Evolutionary conservation across 2,113 vertebrate species (phyloP).

Genomic region (Hirundichthys speculiger): DNA sequence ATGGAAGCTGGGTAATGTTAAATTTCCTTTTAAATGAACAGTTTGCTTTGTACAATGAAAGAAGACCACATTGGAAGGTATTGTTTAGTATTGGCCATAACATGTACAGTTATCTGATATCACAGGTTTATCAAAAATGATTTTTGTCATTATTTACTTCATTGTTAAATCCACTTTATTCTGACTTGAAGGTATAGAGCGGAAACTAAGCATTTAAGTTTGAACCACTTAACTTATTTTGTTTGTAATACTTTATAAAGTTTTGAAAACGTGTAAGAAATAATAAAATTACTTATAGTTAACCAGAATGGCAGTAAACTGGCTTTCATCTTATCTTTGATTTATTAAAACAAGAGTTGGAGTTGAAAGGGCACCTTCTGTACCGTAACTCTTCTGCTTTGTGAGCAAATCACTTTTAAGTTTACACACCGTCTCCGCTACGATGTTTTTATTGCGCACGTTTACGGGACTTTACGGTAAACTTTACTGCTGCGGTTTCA

Average conservation of each 20-base stretch:
- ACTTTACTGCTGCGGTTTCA: background rate
- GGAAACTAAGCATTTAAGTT: constrained; percentile 62
- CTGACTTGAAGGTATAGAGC: constrained; percentile 36
- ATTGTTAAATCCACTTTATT: constrained; percentile 25
- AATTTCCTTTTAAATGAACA: constrained; percentile 24
- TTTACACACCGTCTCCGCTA: too few relatives aligned
- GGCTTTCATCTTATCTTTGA: constrained; percentile 15
- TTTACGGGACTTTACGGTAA: constrained; percentile 30
- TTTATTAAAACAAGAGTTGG: too few relatives aligned
- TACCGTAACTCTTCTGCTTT: constrained; percentile 20
- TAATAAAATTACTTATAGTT: constrained; percentile 66
- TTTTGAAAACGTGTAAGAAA: constrained; percentile 56
- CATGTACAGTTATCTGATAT: constrained; percentile 40
- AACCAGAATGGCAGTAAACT: constrained; percentile 1
- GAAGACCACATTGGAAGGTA: background rate
- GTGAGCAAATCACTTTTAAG: background rate
- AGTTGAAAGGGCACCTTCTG: background rate
- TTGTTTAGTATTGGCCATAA: constrained; percentile 18
- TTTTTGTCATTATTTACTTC: constrained; percentile 27
- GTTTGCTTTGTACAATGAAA: constrained; percentile 15
- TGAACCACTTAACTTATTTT: constrained; percentile 71
- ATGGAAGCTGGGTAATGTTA: constrained; percentile 17
- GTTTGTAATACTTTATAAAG: constrained; percentile 60
- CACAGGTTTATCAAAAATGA: constrained; percentile 34
- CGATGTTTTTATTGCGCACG: background rate